phyloP scores from a whole-genome alignment of 2,888 invertebrate species.

The Hemicrepidius hirtus region DNA sequence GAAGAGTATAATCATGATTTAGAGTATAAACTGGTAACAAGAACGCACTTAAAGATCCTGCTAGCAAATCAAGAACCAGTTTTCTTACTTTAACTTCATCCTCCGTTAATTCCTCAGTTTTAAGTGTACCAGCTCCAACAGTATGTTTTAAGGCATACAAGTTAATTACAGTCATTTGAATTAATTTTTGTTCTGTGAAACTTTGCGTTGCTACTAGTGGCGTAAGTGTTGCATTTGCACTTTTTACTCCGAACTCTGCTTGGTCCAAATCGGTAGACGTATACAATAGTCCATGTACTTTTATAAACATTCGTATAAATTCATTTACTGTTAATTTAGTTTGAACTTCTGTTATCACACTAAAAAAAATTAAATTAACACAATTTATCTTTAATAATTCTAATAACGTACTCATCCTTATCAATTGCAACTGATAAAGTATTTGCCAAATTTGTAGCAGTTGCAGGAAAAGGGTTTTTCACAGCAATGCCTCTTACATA shows the following conservation, averaged over 20 bases:
- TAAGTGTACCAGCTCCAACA: constrained; percentile 73
- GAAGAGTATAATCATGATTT: constrained; percentile 77
- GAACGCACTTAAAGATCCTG: constrained; percentile 80
- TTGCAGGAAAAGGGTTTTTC: constrained; percentile 89
- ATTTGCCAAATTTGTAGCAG: constrained; percentile 85
- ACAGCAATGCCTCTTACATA: constrained; percentile 89
- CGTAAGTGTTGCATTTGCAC: constrained; percentile 82
- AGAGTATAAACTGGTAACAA: constrained; percentile 82
- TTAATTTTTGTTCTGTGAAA: constrained; percentile 83
- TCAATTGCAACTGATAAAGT: constrained; percentile 78
- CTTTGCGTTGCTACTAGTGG: constrained; percentile 86
- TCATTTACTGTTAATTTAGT: constrained; percentile 78
- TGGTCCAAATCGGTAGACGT: constrained; percentile 75
- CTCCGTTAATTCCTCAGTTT: constrained; percentile 72
- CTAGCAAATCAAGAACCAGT: constrained; percentile 78
- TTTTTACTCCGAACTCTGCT: constrained; percentile 78
- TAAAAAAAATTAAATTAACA: constrained; percentile 58
- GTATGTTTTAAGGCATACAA: constrained; percentile 81
- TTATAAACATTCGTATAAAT: constrained; percentile 77
- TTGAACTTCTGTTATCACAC: constrained; percentile 72
- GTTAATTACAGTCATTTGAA: constrained; percentile 86
- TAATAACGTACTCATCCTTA: constrained; percentile 69
- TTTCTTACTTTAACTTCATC: constrained; percentile 77
- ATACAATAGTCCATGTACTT: constrained; percentile 77
- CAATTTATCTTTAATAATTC: background rate